These are phyloP conservation scores for Andrena bucephala DNA, from an alignment of 2,888 invertebrate genomes.

Conservation along the genomic window DNA sequence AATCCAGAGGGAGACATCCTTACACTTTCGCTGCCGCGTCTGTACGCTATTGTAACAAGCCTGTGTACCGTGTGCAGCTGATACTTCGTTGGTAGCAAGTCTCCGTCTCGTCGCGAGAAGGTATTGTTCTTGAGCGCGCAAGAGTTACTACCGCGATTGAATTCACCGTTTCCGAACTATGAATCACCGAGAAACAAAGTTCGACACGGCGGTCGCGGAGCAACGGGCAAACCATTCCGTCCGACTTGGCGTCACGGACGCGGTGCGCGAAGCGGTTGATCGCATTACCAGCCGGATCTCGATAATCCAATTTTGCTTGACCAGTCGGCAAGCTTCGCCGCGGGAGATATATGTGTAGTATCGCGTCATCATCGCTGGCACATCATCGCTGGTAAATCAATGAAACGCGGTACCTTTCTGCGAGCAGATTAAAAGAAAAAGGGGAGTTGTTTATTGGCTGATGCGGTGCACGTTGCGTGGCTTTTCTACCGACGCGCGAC, in stretches of 20 bases:
- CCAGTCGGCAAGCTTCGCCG: constrained; percentile 17
- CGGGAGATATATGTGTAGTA: not conserved
- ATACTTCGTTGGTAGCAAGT: not conserved
- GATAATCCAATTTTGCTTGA: constrained; percentile 57
- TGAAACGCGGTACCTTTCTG: not conserved
- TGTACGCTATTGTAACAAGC: not conserved
- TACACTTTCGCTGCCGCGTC: not conserved
- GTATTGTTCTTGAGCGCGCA: not conserved
- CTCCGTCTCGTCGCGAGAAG: not conserved
- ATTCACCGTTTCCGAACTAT: constrained; percentile 3
- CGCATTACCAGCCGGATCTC: constrained; percentile 50
- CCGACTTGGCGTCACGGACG: constrained; percentile 33
- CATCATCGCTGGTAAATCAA: too few species aligned
- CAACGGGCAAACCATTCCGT: constrained; percentile 14
- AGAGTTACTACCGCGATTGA: not conserved
- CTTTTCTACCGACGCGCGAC: not conserved
- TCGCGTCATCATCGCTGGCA: too few species aligned
- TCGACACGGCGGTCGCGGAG: not conserved
- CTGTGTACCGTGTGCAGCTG: not conserved
- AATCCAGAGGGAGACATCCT: not conserved
- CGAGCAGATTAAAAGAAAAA: not conserved
- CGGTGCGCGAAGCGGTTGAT: constrained; percentile 39
- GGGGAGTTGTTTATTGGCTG: not conserved
- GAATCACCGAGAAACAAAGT: constrained; percentile 9
- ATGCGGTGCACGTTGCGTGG: not conserved